Base-by-base conservation (phyloP, 2,113 vertebrate species). In the Ptychochromis oligacanthus region DNA sequence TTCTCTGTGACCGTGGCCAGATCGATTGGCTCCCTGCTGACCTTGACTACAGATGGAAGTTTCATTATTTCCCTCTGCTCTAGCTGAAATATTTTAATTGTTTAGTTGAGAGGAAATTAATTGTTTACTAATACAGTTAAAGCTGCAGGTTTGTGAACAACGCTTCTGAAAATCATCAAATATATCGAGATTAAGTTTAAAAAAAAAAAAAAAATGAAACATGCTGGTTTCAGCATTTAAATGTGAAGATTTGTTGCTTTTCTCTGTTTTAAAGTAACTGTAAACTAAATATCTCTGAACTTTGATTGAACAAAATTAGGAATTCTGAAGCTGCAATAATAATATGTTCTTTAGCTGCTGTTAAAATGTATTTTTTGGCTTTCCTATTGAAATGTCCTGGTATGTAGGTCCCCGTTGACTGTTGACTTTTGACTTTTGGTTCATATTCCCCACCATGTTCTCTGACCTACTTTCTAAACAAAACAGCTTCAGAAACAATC, bases 401-500 rank as follows among this genome's bases (percentile, higher is more conserved):
- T 40, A 74, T 77, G 11, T 38, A 15, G 7, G 74, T 36, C 22
- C 57, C 75, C 2, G 28, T 54, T 79, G 79, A 83, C 46, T 12
- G 28, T 54, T 79, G 28, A 31, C 36, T 4, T 36, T 36, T 36
- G 8, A 2, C 76, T 49, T 58, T 34, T 28, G 24, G 28, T 49
- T 52, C 3, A 18, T 18, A 57, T 52, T 70, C 4, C 8, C 20
- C 24, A 60, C 55, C 28, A 12, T 38, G n/a, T n/a, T n/a, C 70
- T 91, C 91, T 72, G 72, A 55, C 75, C 79, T 75, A 75, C 79
- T 89, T 88, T 84, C 18, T 64, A 13, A 92, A 76, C 84, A 88
- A n/a, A 91, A 91, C 77, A 59, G 58, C 58, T 64, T 60, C 46
- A 83, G 79, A 65, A 79, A 64, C 54, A 24, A 82, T 87, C 81